phyloP scores from a whole-genome alignment of 2,113 vertebrate genomes.

The Heloderma charlesbogerti region DNA sequence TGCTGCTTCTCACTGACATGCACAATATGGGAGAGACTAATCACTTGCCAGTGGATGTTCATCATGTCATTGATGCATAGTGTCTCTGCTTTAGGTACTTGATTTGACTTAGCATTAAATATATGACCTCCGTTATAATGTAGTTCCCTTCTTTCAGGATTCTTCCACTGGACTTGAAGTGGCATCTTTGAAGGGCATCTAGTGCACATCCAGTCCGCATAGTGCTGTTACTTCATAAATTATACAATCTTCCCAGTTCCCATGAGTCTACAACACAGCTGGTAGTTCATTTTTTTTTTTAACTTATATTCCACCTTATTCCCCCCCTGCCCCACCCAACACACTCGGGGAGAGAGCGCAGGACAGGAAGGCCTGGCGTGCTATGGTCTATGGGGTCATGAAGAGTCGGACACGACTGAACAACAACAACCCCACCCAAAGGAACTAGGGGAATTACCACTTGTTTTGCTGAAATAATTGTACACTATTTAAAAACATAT shows the following conservation, averaged over 20 bases:
- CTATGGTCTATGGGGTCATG: no score
- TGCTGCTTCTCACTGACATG: background rate
- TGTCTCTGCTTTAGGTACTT: background rate
- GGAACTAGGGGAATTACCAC: no score
- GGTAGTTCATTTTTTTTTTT: no score
- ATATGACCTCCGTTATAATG: background rate
- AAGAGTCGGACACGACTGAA: no score
- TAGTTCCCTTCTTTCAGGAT: background rate
- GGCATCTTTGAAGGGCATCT: slow-evolving; percentile 26
- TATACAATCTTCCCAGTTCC: background rate
- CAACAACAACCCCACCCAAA: no score
- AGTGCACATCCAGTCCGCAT: background rate
- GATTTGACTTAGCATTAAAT: slow-evolving; percentile 5
- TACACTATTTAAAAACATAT: no score
- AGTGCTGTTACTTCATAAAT: background rate
- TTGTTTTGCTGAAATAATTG: no score
- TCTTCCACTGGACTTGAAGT: background rate
- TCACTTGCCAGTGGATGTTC: background rate
- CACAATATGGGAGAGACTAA: slow-evolving; percentile 8
- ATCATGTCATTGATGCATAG: background rate
- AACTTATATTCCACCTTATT: no score
- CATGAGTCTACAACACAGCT: background rate
- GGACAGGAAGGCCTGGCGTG: no score
- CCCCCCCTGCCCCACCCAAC: no score
- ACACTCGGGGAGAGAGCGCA: no score